A percentile compares a stretch with the other conserved stretches of the same genome.
These are phyloP conservation scores for Poeciliopsis occidentalis DNA, from an alignment of 2,113 vertebrate species.

Conservation along the genomic window DNA sequence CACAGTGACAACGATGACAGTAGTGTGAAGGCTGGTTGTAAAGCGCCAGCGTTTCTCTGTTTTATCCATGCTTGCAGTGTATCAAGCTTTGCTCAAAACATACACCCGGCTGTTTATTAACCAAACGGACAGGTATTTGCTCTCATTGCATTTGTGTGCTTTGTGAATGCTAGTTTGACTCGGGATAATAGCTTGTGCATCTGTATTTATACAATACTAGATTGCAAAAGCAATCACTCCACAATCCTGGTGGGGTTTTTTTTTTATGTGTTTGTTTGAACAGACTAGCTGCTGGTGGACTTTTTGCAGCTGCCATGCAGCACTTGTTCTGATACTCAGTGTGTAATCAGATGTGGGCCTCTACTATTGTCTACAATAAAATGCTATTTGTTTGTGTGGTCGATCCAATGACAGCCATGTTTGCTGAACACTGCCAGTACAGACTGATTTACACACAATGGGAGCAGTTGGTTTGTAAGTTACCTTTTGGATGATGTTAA, in stretches of 20 bases:
- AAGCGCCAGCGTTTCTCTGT: constrained; percentile 40
- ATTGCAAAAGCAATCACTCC: constrained; percentile 38
- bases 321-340: constrained; percentile 21
- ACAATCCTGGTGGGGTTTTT: constrained; percentile 15
- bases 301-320: constrained; percentile 58
- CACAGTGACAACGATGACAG: constrained; percentile 44
- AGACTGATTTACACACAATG: constrained; percentile 23
- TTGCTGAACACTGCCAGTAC: constrained; percentile 40
- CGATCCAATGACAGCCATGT: constrained; percentile 18
- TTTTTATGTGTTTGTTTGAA: constrained; percentile 58
- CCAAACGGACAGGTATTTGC: constrained; percentile 46
- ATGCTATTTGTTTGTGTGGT: constrained; percentile 44
- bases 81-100: constrained; percentile 34
- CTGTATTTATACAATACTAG: constrained; percentile 60
- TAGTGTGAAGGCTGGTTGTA: constrained; percentile 39
- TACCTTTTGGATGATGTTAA: constrained; percentile 8
- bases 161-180: constrained; percentile 40
- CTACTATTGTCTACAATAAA: constrained; percentile 54
- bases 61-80: constrained; percentile 48
- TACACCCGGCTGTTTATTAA: constrained; percentile 64
- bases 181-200: constrained; percentile 45
- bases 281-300: constrained; percentile 41
- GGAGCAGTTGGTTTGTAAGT: constrained; percentile 7
- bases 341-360: constrained; percentile 67
- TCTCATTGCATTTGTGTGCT: constrained; percentile 38